These are phyloP conservation scores for Olivierus martensii DNA, from an alignment of 1,140 invertebrate genomes.

Conservation along the genomic window DNA sequence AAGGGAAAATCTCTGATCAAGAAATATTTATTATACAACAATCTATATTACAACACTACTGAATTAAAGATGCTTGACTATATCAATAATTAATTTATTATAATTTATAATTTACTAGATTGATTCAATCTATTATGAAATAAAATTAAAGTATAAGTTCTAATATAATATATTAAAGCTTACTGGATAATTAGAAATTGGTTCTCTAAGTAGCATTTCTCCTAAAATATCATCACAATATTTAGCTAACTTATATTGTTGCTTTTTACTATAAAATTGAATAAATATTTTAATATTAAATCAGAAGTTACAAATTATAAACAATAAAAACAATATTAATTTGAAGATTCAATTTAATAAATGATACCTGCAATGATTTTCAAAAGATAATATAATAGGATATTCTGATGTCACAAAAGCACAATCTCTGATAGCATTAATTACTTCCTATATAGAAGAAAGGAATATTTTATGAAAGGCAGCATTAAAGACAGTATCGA, in stretches of 20 bases:
- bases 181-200: conserved; percentile 79
- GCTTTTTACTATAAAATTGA: conserved; percentile 53
- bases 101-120: no score
- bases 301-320: no score
- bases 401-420: conserved; percentile 97
- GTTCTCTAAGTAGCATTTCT: conserved; percentile 84
- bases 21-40: no score
- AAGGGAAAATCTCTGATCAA: no score
- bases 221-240: conserved; percentile 97
- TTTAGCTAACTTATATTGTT: conserved; percentile 96
- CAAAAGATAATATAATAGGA: conserved; percentile 95
- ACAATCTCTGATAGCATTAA: conserved; percentile 89
- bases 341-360: neutral
- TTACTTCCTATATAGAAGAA: conserved; percentile 59
- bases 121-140: no score
- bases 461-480: neutral
- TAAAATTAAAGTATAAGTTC: no score
- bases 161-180: conserved; percentile 28
- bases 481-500: neutral
- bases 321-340: neutral
- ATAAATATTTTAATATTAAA: no score
- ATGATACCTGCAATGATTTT: conserved; percentile 83
- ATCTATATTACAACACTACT: no score
- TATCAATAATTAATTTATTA: no score
- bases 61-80: no score